Base-by-base conservation (phyloP, 1,140 invertebrate genomes). In the Bombus difficillimus region DNA sequence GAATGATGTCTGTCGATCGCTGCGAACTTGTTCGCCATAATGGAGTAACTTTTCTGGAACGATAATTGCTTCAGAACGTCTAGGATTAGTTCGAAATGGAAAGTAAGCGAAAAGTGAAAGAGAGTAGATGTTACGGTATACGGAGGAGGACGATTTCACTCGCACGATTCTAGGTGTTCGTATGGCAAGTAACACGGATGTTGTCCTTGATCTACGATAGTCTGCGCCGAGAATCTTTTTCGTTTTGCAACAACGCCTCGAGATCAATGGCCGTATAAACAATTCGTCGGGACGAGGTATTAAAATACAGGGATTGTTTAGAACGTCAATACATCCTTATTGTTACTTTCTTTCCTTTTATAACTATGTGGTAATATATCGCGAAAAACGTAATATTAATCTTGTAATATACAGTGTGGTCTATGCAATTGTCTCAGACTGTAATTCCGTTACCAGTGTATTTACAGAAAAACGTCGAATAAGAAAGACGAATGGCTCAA, bases 21-120 rank as follows among this genome's bases (percentile, higher is more conserved):
- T n/a, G 9, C 3, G 25, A 28, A 72, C 39, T 25, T 43, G 41
- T 32, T 28, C 39, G 18, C 53, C 39, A 37, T 62, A 77, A 81
- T 72, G 59, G 76, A 79, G 47, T 71, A 3, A 47, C 25, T 73
- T 79, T 83, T 78, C 66, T 64, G 15, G n/a, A 53, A 81, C 64
- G 22, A 62, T 86, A 88, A 76, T 62, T 4, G 47, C 37, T 15
- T 28, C 28, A 4, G 62, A 39, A 57, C 39, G 28, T 57, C 39
- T 22, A 53, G 69, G 80, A 89, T 89, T 89, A 66, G 73, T 69
- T 75, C 57, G 80, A 91, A 86, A 91, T 86, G 90, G 90, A 91
- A 91, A 91, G 90, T 87, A 83, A 88, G 73, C 73, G 76, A 81
- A 91, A 89, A 91, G 90, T 91, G 90, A 91, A 91, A 91, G 90